Base-by-base conservation (phyloP, 1,140 invertebrate species). In the Ridgeia piscesae region DNA sequence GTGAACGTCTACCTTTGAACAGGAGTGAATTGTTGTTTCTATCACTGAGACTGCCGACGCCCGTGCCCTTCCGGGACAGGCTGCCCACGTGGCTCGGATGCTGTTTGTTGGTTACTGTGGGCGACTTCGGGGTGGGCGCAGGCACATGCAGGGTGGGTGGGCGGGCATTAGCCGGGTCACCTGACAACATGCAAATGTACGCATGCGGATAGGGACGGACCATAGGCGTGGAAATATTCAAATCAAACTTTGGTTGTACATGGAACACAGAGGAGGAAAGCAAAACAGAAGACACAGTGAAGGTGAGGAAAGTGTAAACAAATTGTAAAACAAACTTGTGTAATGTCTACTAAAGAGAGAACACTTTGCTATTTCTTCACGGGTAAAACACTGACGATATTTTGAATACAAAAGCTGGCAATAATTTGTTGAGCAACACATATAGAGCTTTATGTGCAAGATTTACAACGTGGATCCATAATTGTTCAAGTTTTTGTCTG, bases 41-140 rank as follows among this genome's bases (percentile, higher is more conserved):
- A 95, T 94, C 92, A 95, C 94, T 92, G 95, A 93, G 88, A 93
- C 94, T 91, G 94, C 95, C 4, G 95, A 94, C 88, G 94, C 92
- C 31, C 14, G 91, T 89, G 89, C 92, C 94, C 91, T 92, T 94
- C 42, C 92, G 91, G 90, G 92, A 92, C 91, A 91, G 42, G 34
- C 93, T 89, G 89, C n/a, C 88, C 58, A 92, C 48, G 58, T 77
- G 88, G 91, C 77, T 88, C 35, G 33, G 93, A 92, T 58, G 91
- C 58, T 77, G 58, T 77, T 77, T 77, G 58, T 77, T 77, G 58
- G 6, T 77, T 27, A 77, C 58, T 77, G 58, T 77, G 35, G 34
- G 77, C 34, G 93, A 88, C 88, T 91, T 58, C 92, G 92, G 58
- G 42, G 93, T 33, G 92, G 93, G 34, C 89, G 50, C 91, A 48